phyloP scores from a whole-genome alignment of 2,888 invertebrate species.

The Netelia virgata region DNA sequence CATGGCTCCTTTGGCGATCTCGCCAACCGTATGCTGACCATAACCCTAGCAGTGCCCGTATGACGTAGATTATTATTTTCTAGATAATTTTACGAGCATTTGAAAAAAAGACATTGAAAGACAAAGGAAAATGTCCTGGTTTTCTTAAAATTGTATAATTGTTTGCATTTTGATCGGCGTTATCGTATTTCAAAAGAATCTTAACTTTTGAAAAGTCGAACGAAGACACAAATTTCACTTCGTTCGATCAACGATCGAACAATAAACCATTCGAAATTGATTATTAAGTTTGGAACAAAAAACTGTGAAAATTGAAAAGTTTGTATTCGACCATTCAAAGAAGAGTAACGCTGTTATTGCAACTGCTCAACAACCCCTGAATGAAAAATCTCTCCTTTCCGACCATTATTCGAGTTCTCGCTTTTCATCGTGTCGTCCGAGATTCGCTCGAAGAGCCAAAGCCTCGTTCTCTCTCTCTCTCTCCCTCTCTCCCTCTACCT shows the following conservation, averaged over 20 bases:
- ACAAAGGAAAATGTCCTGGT: neutral
- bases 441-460: conserved; percentile 36
- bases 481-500: neutral
- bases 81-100: too few relatives aligned
- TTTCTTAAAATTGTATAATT: neutral
- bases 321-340: neutral
- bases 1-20: too few relatives aligned
- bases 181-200: neutral
- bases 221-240: too few relatives aligned
- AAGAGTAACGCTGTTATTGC: neutral
- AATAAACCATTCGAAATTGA: neutral
- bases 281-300: neutral
- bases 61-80: too few relatives aligned
- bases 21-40: too few relatives aligned
- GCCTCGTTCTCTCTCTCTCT: conserved; percentile 38
- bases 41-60: too few relatives aligned
- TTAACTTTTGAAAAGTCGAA: too few relatives aligned
- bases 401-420: neutral
- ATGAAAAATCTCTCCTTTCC: neutral
- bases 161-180: neutral
- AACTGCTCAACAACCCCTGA: neutral
- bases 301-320: neutral
- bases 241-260: neutral
- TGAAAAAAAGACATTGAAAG: neutral
- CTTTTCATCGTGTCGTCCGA: neutral